Conservation (phyloP, 2,113 vertebrate species). For the Phaetusa simplex region DNA sequence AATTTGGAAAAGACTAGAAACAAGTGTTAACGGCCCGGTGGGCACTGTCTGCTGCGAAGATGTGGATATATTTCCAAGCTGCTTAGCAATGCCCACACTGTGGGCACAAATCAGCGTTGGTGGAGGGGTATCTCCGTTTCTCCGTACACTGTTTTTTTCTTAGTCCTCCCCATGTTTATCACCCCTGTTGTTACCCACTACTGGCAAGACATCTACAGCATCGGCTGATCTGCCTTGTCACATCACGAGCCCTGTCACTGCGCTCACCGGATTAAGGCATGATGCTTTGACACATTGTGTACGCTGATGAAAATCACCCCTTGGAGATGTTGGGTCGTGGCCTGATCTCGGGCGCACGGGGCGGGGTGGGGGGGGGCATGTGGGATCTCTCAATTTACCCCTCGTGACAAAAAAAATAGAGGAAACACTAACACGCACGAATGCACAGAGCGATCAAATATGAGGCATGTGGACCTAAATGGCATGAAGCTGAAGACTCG, state of each 20-base stretch:
- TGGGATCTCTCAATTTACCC: not conserved
- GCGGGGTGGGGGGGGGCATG: no score
- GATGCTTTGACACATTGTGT: not conserved
- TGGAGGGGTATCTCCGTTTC: not conserved
- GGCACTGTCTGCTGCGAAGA: not conserved
- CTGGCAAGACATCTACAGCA: not conserved
- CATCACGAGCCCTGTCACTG: not conserved
- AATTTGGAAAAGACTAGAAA: not conserved
- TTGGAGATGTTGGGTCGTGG: not conserved
- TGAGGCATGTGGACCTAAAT: accelerated
- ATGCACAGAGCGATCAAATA: not conserved
- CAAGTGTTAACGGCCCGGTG: not conserved
- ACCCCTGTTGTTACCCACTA: not conserved
- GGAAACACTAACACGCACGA: accelerated
- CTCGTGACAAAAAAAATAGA: not conserved
- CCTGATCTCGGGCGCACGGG: accelerated
- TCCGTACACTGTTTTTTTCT: accelerated
- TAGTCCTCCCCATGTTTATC: accelerated
- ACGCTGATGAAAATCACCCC: not conserved
- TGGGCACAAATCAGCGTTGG: not conserved
- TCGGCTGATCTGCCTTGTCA: not conserved
- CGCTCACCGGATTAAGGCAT: not conserved
- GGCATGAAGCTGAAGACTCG: not conserved
- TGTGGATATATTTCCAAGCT: not conserved
- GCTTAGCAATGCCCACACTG: not conserved